phyloP scores from a whole-genome alignment of 2,888 invertebrate genomes.

The Andrena minutula region DNA sequence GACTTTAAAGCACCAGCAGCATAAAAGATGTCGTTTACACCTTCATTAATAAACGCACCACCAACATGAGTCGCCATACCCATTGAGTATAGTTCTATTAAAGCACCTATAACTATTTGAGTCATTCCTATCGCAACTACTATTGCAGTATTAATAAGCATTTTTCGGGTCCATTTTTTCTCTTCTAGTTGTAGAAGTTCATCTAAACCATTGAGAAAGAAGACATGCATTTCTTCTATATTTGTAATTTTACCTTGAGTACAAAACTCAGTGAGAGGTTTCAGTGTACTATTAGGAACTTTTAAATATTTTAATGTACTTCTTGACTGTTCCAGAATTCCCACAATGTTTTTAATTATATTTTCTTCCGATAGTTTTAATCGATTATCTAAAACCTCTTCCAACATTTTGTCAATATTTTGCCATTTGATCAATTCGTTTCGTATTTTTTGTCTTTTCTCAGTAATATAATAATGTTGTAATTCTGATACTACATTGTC shows the following conservation, averaged over 20 bases:
- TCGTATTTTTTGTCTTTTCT: neutral
- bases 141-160: constrained; percentile 12
- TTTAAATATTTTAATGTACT: constrained; percentile 19
- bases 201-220: constrained; percentile 68
- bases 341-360: neutral
- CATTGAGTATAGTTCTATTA: constrained; percentile 50
- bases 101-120: constrained; percentile 66
- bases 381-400: constrained; percentile 3
- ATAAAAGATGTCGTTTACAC: constrained; percentile 71
- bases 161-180: constrained; percentile 61
- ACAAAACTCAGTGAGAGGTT: constrained; percentile 43
- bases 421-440: neutral
- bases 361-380: neutral
- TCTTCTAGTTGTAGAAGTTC: constrained; percentile 61
- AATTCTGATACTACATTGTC: rapidly evolving
- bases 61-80: constrained; percentile 63
- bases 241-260: constrained; percentile 37
- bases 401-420: constrained; percentile 4
- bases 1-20: constrained; percentile 42
- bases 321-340: constrained; percentile 6
- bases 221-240: constrained; percentile 61
- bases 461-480: neutral
- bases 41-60: constrained; percentile 67
- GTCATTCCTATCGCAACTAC: constrained; percentile 63
- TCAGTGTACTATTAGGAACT: constrained; percentile 46